phyloP scores from a whole-genome alignment of 2,888 invertebrate species.

The Syritta pipiens region DNA sequence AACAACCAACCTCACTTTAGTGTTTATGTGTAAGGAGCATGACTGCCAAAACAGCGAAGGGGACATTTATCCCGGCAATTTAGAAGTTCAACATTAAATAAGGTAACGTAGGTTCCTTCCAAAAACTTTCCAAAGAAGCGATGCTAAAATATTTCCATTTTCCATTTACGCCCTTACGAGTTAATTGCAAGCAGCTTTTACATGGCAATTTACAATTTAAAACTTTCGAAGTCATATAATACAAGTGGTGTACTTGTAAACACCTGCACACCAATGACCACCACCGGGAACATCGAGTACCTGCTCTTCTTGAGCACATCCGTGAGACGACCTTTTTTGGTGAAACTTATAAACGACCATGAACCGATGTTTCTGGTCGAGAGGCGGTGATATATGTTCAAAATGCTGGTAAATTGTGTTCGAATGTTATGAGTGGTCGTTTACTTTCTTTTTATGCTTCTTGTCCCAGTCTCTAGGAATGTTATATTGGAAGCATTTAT shows the following conservation, averaged over 20 bases:
- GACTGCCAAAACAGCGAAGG: too few relatives aligned
- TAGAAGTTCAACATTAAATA: constrained; percentile 16
- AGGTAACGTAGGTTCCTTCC: background rate
- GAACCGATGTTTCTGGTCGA: constrained; percentile 17
- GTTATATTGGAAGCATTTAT: constrained; percentile 1
- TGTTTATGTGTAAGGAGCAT: too few relatives aligned
- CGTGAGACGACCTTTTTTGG: constrained; percentile 33
- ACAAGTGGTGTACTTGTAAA: constrained; percentile 29
- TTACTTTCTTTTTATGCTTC: background rate
- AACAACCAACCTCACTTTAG: too few relatives aligned
- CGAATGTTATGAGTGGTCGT: background rate
- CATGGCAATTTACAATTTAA: constrained; percentile 44
- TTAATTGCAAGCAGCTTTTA: constrained; percentile 49
- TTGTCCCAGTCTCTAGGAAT: background rate
- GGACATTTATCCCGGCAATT: background rate
- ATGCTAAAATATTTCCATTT: constrained; percentile 26
- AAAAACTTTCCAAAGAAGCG: constrained; percentile 21
- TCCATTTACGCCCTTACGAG: constrained; percentile 15
- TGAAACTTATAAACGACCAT: constrained; percentile 30
- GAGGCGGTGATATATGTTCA: constrained; percentile 6
- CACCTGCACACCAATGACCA: constrained; percentile 32
- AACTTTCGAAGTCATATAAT: constrained; percentile 32
- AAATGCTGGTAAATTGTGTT: constrained; percentile 1
- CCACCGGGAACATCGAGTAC: background rate
- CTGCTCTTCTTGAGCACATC: constrained; percentile 3